Evolutionary conservation across 64 coral and sea anemone genomes (phyloP), one percentile per base, ranked within the genome.

Genomic region (Pocillopora damicornis): DNA sequence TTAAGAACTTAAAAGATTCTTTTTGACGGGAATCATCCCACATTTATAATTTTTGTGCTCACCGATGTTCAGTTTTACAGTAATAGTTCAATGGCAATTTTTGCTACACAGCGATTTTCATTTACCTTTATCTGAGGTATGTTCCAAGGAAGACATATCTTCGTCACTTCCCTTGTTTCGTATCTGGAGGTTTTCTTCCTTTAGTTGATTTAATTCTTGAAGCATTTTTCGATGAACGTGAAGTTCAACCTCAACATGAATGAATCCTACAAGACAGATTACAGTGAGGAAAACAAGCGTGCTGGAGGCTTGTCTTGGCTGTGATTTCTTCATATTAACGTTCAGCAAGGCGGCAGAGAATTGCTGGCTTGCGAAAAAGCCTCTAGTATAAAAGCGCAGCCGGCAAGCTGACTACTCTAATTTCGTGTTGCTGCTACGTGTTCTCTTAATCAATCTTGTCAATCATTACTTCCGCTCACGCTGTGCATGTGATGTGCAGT

Each of bases 221-320:
- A 90, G 15, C 25, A 35, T 72, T 58, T 79, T 37, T 59, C 80
- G 78, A 81, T 90, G 65, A 82, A 45, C 34, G 45, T 75, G 26
- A 81, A 90, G 78, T 42, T 90, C 80, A 18, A 82, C 61, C 78
- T 90, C 88, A 56, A 90, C 63, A 56, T 89, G 88, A 81, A 74
- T 59, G 16, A 89, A 35, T 26, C 61, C 66, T 51, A 42, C 66
- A 11, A 66, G 63, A 26, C 77, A 89, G 17, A 67, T 22, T 72
- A 36, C 64, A 30, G 64, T 73, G 14, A 89, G 22, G 37, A 81
- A 59, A 12, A 37, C 65, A 26, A 89, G 42, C 11, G 59, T 12
- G 8, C 37, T 18, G 23, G 22, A 37, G 20, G 58, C 16, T 5
- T 22, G 65, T 17, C 38, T 16, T 13, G 17, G 7, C 20, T 85